A percentile compares a stretch with the other conserved stretches of the same genome.
phyloP scores from a whole-genome alignment of 2,113 vertebrate species.

The Perca fluviatilis region DNA sequence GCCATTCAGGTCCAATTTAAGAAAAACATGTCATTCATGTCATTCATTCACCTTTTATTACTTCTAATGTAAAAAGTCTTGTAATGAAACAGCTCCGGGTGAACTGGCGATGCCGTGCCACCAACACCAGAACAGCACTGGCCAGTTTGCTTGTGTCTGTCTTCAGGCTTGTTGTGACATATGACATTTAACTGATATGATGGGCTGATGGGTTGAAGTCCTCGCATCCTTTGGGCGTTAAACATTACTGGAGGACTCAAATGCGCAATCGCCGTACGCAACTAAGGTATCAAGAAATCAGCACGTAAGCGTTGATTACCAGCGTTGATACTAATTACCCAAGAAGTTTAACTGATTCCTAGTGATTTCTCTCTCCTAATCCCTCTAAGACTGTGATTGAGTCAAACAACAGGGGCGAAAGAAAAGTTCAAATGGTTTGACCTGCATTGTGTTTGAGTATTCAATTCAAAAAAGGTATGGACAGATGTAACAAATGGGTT shows the following conservation, averaged over 20 bases:
- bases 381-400: conserved; percentile 11
- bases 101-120: conserved; percentile 32
- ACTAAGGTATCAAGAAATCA: conserved; percentile 10
- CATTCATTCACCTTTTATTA: not conserved
- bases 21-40: not conserved
- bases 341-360: conserved; percentile 41
- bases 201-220: conserved; percentile 26
- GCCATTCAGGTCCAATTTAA: not conserved
- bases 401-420: conserved; percentile 41
- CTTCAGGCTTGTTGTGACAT: conserved; percentile 50
- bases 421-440: conserved; percentile 51
- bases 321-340: conserved; percentile 41
- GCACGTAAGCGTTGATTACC: conserved; percentile 34
- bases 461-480: conserved; percentile 57
- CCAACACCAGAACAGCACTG: conserved; percentile 10
- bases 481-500: conserved; percentile 53
- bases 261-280: not conserved
- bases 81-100: not conserved
- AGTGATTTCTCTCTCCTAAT: conserved; percentile 31
- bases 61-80: conserved; percentile 9
- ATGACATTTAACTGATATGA: conserved; percentile 65
- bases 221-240: conserved; percentile 11
- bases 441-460: conserved; percentile 52
- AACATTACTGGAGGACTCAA: conserved; percentile 1
- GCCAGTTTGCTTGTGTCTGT: conserved; percentile 24